A percentile compares a stretch with the other conserved stretches of the same genome.
Conservation (phyloP, 2,797 vertebrate species). For the Megalops cyprinoides region DNA sequence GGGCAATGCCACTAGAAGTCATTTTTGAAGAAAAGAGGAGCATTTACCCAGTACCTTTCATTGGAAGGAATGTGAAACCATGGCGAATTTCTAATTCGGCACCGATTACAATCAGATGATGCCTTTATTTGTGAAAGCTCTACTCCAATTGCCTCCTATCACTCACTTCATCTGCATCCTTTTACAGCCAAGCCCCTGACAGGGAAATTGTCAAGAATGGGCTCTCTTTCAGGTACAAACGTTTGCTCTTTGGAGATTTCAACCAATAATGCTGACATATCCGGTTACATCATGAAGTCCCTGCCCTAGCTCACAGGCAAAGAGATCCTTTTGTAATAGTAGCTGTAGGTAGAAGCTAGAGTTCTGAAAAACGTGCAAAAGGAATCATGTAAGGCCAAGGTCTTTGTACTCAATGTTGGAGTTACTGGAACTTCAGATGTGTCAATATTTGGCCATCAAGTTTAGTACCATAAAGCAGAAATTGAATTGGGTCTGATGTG, state of each 20-base stretch:
- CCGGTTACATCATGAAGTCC: not conserved
- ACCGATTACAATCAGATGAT: too few species aligned
- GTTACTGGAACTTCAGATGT: not conserved
- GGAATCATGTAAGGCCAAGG: not conserved
- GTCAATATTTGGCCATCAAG: not conserved
- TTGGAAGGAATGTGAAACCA: too few species aligned
- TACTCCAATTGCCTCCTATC: not conserved
- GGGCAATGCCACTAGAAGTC: too few species aligned
- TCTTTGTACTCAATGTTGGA: too few species aligned
- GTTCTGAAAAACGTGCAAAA: constrained; percentile 12
- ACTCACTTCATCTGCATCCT: not conserved
- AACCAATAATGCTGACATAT: not conserved
- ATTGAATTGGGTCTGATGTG: constrained; percentile 43
- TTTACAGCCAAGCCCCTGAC: not conserved
- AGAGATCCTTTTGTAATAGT: not conserved
- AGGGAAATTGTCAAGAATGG: not conserved
- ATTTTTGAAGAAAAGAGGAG: too few species aligned
- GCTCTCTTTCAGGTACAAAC: not conserved
- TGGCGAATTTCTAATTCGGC: too few species aligned
- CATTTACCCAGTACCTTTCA: too few species aligned
- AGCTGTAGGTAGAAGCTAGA: not conserved
- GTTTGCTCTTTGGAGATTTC: not conserved
- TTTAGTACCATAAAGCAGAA: not conserved
- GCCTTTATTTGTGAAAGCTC: not conserved
- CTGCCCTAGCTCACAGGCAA: not conserved